Evolutionary conservation across 2,113 vertebrate species (phyloP), one percentile per base, ranked within the genome.

Genomic region (Eurystomus gularis): DNA sequence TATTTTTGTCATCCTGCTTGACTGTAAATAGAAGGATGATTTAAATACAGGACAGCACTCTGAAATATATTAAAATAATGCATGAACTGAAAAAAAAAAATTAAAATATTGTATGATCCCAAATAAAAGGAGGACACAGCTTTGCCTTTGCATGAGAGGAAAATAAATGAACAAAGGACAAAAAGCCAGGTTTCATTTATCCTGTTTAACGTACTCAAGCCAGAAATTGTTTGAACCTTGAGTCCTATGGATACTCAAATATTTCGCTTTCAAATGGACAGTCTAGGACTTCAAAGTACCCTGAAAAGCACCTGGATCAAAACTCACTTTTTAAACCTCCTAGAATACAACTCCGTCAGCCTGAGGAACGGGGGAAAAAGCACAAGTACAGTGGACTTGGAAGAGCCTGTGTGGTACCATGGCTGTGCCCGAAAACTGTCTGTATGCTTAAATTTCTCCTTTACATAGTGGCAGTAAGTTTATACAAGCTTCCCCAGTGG

Each of bases 1-100:
- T 98, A 97, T 97, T 97, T 96, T 93, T 95, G 89, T 90, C 96
- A 48, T 77, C 80, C 78, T 94, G 94, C 94, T 94, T 25, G 29
- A 82, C 81, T 78, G 90, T 93, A 96, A 97, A 96, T 80, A 97
- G 83, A 78, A 82, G 49, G 57, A 66, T 57, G 75, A 94, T 90
- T 94, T 88, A 93, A 90, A 96, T 80, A 85, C 68, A 95, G 92
- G 68, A 79, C 52, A 93, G 83, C 75, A 82, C 35, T 46, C 42
- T 39, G 68, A 92, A 91, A 75, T 29, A 31, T 54, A 55, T 25
- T 86, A 61, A 75, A 92, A 85, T n/a, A 83, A 91, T 40, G 49
- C 64, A 77, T 78, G 76, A 69, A 71, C 28, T 37, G 19, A 23
- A 52, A 86, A 64, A 70, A 28, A 35, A 57, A 81, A 21, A 17